Evolutionary conservation across 2,113 vertebrate genomes (phyloP).

Genomic region (Ploceus nigricollis): DNA sequence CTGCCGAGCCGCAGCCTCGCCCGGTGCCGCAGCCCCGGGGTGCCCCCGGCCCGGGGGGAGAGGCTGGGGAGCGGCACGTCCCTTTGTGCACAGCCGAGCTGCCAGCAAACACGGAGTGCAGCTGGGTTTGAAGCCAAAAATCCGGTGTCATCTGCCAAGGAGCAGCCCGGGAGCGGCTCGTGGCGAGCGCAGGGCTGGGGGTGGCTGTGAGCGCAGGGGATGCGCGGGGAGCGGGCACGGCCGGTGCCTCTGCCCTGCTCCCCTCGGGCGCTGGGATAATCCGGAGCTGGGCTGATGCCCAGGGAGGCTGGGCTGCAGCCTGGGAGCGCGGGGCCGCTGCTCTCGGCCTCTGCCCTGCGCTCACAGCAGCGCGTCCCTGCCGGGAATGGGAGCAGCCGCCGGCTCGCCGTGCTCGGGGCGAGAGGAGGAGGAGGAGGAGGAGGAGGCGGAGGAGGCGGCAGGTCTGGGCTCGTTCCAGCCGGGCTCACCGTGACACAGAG

Average conservation of each 20-base stretch:
- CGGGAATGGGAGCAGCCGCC: background rate
- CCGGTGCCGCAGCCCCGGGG: accelerated
- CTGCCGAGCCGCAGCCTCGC: accelerated
- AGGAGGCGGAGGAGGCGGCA: background rate
- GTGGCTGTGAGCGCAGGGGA: accelerated
- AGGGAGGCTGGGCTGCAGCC: background rate
- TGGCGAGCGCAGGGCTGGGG: background rate
- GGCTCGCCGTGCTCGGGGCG: accelerated
- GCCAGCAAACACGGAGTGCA: background rate
- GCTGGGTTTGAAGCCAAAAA: background rate
- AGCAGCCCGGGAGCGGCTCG: background rate
- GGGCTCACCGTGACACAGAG: background rate
- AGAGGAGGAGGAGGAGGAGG: background rate
- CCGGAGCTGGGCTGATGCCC: accelerated
- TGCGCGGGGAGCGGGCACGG: background rate
- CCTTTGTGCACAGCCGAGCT: background rate
- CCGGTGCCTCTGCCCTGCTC: background rate
- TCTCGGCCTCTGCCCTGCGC: background rate
- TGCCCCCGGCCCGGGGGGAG: accelerated
- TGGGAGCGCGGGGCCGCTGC: background rate
- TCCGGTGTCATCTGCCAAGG: accelerated
- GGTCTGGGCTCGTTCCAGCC: accelerated
- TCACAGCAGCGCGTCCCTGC: background rate
- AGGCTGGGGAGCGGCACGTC: accelerated
- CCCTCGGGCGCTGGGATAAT: accelerated